A percentile compares a stretch with the other conserved stretches of the same genome.
Conservation (phyloP, 2,113 vertebrate genomes). For the Mus musculus region DNA sequence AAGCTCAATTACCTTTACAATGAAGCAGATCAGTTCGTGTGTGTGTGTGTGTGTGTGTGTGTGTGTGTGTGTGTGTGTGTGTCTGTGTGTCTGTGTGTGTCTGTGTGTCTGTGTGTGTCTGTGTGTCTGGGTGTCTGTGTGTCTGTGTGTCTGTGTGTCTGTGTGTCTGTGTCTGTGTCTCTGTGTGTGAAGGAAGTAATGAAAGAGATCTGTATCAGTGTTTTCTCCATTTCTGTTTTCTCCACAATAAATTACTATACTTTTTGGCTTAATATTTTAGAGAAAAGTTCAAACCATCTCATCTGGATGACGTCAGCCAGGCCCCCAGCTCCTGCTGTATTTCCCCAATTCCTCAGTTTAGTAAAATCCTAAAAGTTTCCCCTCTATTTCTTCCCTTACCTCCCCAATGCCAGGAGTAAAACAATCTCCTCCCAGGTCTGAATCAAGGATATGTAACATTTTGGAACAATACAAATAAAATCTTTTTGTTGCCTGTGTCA, state of each 20-base stretch:
- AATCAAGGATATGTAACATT: background rate
- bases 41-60: background rate
- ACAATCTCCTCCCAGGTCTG: background rate
- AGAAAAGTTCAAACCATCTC: background rate
- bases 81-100: background rate
- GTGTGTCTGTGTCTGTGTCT: background rate
- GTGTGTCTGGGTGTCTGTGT: background rate
- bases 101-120: background rate
- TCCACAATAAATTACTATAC: background rate
- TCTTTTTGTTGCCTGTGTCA: background rate
- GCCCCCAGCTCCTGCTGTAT: background rate
- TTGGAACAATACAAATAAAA: background rate
- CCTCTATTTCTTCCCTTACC: background rate
- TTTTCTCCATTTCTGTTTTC: background rate
- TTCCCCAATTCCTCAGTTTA: background rate
- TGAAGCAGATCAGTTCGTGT: background rate
- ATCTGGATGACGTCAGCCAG: background rate
- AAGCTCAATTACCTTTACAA: background rate
- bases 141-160: background rate
- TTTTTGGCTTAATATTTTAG: background rate
- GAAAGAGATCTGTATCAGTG: background rate
- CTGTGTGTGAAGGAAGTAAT: background rate
- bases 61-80: background rate
- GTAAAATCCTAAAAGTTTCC: background rate
- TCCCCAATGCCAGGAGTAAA: background rate